phyloP scores from a whole-genome alignment of 2,113 vertebrate genomes.

The Odobenus rosmarus region DNA sequence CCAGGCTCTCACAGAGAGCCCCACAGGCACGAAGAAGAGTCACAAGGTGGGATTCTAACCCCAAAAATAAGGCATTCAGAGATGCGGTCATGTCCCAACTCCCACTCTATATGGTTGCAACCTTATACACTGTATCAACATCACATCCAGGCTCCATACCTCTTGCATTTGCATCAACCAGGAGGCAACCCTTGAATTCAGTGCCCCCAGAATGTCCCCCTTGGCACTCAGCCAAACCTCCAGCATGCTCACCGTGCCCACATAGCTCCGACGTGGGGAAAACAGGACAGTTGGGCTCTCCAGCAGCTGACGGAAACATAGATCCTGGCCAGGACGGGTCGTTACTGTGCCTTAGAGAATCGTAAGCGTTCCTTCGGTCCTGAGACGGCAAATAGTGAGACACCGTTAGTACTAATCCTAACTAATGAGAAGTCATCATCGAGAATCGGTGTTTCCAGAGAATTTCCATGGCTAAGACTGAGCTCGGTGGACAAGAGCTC shows the following conservation, averaged over 20 bases:
- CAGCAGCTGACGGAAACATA: background rate
- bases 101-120: background rate
- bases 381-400: background rate
- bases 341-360: background rate
- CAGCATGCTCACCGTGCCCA: background rate
- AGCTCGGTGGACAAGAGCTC: background rate
- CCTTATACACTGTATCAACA: background rate
- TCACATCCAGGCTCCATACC: background rate
- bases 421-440: background rate
- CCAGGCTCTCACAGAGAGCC: background rate
- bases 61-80: background rate
- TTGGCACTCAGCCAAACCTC: background rate
- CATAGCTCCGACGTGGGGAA: background rate
- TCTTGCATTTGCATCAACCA: background rate
- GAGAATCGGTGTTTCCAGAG: background rate
- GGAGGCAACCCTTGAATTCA: background rate
- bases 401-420: background rate
- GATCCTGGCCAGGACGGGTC: background rate
- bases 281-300: background rate
- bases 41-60: background rate
- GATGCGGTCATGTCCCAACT: background rate
- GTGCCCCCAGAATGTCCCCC: background rate
- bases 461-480: background rate
- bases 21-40: background rate
- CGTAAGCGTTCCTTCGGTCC: background rate